Evolutionary conservation across 2,888 invertebrate genomes (phyloP), one percentile per base, ranked within the genome.

Genomic region (Mythimna albipuncta): DNA sequence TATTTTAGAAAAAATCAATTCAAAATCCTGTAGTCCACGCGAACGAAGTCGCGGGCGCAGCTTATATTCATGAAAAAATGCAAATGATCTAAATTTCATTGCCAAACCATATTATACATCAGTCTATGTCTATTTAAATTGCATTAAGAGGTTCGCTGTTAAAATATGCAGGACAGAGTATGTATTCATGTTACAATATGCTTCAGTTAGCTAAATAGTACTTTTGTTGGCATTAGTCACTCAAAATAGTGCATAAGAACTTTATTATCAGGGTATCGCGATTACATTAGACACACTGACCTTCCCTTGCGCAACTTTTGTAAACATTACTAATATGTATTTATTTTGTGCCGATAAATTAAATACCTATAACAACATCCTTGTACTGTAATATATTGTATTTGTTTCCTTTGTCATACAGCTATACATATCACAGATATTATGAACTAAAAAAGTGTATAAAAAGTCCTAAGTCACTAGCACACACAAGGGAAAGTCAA

Each of bases 191-290:
- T 32, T 1, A 38, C 4, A 9, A 10, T 44, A 19, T 13, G n/a
- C 32, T 32, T 32, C 4, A 35, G 19, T 44, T 21, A 57, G 3
- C 26, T 2, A 38, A 35, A 44, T 19, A 13, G 35, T 64, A 41
- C 6, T 75, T 54, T 76, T 11, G 9, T 70, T 16, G 6, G 13
- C 19, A 57, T 72, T 50, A 70, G 55, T 64, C 78, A 75, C n/a
- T 41, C 10, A 21, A 69, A 62, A 54, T 75, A 72, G 47, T 67
- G 70, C 66, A 70, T 54, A 69, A 70, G 58, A 68, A 67, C 68
- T 50, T 63, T 67, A 64, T 61, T 69, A 66, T 64, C 70, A 71
- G 54, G 73, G 73, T 82, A 85, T 86, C 79, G 41, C 38, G 64
- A 69, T 64, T 44, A 64, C 67, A 63, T 75, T 71, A 73, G 50